Percentiles rank a stretch among this genome's conserved stretches.
Evolutionary conservation across 2,113 vertebrate genomes (phyloP).

Genomic region (Atlantisia rogersi): DNA sequence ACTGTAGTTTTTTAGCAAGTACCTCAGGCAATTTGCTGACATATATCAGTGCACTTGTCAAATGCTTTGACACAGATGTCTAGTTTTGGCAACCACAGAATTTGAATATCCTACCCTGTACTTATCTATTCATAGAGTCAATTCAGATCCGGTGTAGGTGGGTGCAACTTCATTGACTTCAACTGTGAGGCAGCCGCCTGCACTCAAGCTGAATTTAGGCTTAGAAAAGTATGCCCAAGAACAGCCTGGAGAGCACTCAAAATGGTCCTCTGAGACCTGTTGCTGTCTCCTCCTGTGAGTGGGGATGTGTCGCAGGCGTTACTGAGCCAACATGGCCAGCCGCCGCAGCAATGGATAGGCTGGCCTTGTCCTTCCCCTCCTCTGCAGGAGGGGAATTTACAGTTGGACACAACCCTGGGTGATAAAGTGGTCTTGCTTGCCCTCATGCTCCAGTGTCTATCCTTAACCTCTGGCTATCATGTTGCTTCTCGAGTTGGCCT

Average conservation of each 20-base stretch:
- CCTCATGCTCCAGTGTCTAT: background rate
- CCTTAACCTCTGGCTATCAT: background rate
- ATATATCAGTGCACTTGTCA: slow-evolving; percentile 71
- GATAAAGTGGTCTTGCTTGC: background rate
- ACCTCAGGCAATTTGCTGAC: slow-evolving; percentile 70
- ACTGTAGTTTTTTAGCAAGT: slow-evolving; percentile 59
- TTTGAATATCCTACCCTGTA: slow-evolving; percentile 64
- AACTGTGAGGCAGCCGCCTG: slow-evolving; percentile 58
- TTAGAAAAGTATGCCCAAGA: background rate
- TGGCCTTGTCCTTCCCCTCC: background rate
- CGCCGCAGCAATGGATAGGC: background rate
- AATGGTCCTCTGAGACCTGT: background rate
- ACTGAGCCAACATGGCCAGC: background rate
- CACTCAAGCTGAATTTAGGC: slow-evolving; percentile 57
- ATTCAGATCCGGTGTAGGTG: slow-evolving; percentile 69
- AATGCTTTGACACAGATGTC: slow-evolving; percentile 72
- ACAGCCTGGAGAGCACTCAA: background rate
- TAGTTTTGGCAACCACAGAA: slow-evolving; percentile 63
- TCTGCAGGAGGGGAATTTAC: background rate
- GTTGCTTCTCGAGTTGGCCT: background rate
- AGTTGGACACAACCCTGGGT: background rate
- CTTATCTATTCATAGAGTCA: slow-evolving; percentile 68
- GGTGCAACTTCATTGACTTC: slow-evolving; percentile 71
- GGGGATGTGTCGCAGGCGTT: background rate
- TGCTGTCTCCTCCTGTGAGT: background rate